Evolutionary conservation across 2,113 vertebrate species (phyloP).

Genomic region (Mesoclemmys tuberculata): DNA sequence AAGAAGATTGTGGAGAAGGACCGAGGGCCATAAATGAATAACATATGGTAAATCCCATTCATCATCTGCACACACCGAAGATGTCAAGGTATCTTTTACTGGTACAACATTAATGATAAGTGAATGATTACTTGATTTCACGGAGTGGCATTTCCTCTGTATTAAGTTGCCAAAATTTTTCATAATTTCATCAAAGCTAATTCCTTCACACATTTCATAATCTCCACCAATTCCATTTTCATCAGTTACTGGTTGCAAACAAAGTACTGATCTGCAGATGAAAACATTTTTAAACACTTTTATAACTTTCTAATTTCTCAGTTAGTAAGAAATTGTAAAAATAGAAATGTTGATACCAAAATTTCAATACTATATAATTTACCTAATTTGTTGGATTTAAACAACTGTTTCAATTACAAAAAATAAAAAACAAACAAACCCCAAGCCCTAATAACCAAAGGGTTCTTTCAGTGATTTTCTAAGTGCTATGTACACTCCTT

Average conservation of each 20-base stretch:
- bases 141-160: constrained; percentile 83
- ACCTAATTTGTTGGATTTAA: neutral
- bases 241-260: constrained; percentile 82
- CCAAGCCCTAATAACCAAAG: neutral
- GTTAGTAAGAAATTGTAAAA: neutral
- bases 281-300: neutral
- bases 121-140: constrained; percentile 69
- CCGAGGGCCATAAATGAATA: constrained; percentile 93
- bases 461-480: neutral
- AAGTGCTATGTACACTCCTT: neutral
- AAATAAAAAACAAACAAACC: neutral
- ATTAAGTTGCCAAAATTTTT: constrained; percentile 79
- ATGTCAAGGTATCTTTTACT: constrained; percentile 84
- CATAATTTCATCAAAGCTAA: constrained; percentile 89
- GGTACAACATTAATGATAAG: constrained; percentile 91
- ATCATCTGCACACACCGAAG: constrained; percentile 84
- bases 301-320: neutral
- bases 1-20: constrained; percentile 92
- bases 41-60: constrained; percentile 91
- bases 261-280: constrained; percentile 85
- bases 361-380: neutral
- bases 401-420: neutral
- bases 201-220: constrained; percentile 84
- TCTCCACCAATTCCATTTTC: constrained; percentile 63
- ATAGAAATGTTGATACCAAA: neutral